Base-by-base conservation (phyloP, 1,140 invertebrate species). In the Propsilocerus akamusi region DNA sequence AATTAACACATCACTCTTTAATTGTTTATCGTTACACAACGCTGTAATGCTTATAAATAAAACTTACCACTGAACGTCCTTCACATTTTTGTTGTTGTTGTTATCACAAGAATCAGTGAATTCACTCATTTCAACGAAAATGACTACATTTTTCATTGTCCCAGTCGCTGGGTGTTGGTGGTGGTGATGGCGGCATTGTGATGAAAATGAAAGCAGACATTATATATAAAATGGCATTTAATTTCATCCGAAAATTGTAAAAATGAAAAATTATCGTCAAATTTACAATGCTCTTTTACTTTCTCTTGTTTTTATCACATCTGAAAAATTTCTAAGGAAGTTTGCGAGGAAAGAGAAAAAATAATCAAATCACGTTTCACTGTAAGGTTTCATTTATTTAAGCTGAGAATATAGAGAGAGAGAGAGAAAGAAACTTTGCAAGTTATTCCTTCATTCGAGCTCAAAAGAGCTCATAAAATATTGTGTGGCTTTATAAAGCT, bases 361-460 rank as follows among this genome's bases (percentile, higher is more conserved):
- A n/a, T 25, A 25, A 48, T 17, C 47, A 28, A 25, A 48, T 48
- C 47, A 25, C 32, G 26, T 49, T 32, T 26, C 4, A 7, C 20
- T n/a, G 26, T 23, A 34, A 30, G 17, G 20, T 28, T 49, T 25
- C 11, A 49, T 26, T 49, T 24, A 30, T 28, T 49, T 24, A 0
- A 10, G 12, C 26, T 26, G 12, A 30, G 14, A 30, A n/a, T 3
- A 30, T 10, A 30, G 10, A 30, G 10, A 51, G n/a, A 47, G 20
- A 8, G 14, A 3, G 25, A 12, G 11, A 47, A 14, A 23, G 20
- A 46, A 41, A 49, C 24, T 10, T 46, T 52, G 66, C 68, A 0
- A 64, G 65, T 17, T 34, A 12, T 53, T 53, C 14, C 28, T 30
- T 30, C 28, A 12, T 30, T 7, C 14, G 11, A 12, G 14, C 6